Conservation (phyloP, 2,797 vertebrate genomes). For the Leucoraja ocellata region DNA sequence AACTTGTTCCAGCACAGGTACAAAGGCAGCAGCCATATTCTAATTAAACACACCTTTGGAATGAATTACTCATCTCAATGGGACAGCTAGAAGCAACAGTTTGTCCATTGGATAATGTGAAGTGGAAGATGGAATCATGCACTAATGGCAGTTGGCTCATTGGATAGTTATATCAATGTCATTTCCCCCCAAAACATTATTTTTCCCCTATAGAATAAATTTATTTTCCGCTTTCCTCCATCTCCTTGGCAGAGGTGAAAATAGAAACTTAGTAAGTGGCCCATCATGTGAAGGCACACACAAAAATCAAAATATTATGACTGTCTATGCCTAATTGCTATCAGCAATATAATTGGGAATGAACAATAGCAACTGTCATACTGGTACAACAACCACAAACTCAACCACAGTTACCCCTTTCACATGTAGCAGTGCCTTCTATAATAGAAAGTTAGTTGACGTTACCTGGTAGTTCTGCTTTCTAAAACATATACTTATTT, state of each 20-base stretch:
- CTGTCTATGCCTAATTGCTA: neutral
- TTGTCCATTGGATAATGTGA: neutral
- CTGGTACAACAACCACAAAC: neutral
- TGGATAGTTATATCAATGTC: neutral
- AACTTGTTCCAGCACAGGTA: neutral
- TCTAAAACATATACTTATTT: neutral
- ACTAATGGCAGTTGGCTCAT: neutral
- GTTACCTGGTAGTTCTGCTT: neutral
- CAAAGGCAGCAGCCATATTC: neutral
- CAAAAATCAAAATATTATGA: neutral
- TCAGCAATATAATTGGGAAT: neutral
- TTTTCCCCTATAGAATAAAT: neutral
- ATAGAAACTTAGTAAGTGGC: too few species aligned
- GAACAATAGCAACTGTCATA: neutral
- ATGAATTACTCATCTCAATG: neutral
- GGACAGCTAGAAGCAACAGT: neutral
- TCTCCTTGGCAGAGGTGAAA: too few species aligned
- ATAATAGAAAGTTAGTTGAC: neutral
- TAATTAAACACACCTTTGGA: neutral
- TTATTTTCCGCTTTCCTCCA: neutral
- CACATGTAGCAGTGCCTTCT: neutral
- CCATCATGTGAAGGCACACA: too few species aligned
- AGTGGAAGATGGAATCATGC: neutral
- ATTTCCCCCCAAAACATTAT: neutral
- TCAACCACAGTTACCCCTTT: neutral